Conservation (phyloP, 2,797 vertebrate species). For the Ctenochaetus hawaiiensis region DNA sequence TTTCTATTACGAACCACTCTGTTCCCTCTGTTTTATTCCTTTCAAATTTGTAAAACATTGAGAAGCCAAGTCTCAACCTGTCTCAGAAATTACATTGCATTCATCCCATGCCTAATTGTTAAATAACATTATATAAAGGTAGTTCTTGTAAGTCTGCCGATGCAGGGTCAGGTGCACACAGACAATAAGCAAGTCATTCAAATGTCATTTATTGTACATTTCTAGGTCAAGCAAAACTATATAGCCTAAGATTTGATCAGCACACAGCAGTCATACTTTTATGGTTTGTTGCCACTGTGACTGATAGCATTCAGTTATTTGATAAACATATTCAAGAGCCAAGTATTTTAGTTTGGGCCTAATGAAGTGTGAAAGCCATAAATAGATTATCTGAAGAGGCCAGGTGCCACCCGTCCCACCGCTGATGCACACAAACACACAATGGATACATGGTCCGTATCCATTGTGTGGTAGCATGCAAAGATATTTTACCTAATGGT, state of each 20-base stretch:
- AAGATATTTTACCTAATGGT: slow-evolving; percentile 40
- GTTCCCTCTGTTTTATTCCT: background rate
- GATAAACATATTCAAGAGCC: slow-evolving; percentile 79
- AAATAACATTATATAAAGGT: background rate
- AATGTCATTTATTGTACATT: slow-evolving; percentile 44
- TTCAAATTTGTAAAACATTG: background rate
- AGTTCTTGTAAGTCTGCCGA: slow-evolving; percentile 13
- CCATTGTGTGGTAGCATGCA: slow-evolving; percentile 44
- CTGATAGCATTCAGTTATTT: slow-evolving; percentile 74
- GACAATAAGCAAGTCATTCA: slow-evolving; percentile 21
- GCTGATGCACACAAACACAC: slow-evolving; percentile 18
- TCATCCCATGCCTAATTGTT: background rate
- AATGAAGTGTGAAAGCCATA: slow-evolving; percentile 83
- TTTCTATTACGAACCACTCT: background rate
- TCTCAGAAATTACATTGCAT: slow-evolving; percentile 8
- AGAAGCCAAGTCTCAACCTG: slow-evolving; percentile 11
- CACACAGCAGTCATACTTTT: slow-evolving; percentile 55
- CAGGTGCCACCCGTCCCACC: slow-evolving; percentile 61
- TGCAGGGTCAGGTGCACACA: slow-evolving; percentile 30
- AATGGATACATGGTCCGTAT: slow-evolving; percentile 27
- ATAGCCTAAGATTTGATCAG: slow-evolving; percentile 24
- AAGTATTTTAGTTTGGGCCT: slow-evolving; percentile 74
- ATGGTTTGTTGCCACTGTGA: slow-evolving; percentile 64
- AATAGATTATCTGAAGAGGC: slow-evolving; percentile 82
- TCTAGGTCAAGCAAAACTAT: slow-evolving; percentile 49